These are phyloP conservation scores for Heteropelma amictum DNA, from an alignment of 2,888 invertebrate species.

Conservation along the genomic window DNA sequence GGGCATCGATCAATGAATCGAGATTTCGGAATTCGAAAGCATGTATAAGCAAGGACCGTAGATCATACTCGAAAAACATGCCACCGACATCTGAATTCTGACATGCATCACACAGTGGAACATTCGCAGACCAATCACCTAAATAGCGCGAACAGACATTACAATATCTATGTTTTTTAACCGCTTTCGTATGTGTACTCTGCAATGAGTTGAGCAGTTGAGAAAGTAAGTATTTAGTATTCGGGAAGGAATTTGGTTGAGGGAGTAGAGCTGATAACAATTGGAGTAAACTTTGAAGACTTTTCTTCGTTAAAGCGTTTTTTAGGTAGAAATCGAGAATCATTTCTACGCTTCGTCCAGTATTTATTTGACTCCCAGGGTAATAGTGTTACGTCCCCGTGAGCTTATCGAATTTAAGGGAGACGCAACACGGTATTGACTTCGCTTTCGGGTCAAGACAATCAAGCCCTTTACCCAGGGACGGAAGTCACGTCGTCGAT, in stretches of 20 bases:
- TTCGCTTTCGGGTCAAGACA: too few species aligned
- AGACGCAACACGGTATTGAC: too few species aligned
- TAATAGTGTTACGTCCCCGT: background rate
- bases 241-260: conserved; percentile 19
- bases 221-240: conserved; percentile 1
- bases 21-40: conserved; percentile 19
- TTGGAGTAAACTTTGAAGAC: conserved; percentile 9
- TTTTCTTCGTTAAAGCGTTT: conserved; percentile 18
- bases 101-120: background rate
- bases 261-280: conserved; percentile 14
- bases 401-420: too few species aligned
- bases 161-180: conserved; percentile 19
- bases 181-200: background rate
- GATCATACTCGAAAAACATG: conserved; percentile 8
- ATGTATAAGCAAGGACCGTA: conserved; percentile 2
- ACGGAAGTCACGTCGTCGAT: too few species aligned
- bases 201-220: conserved; percentile 12
- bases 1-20: conserved; percentile 4
- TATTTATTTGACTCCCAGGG: background rate
- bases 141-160: conserved; percentile 13
- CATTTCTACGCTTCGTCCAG: conserved; percentile 5
- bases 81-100: background rate
- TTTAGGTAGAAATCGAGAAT: conserved; percentile 13
- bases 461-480: too few species aligned
- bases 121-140: background rate